Percentiles rank a stretch among this genome's conserved stretches.
phyloP scores from a whole-genome alignment of 2,113 vertebrate genomes.

The Dicaeum eximium region DNA sequence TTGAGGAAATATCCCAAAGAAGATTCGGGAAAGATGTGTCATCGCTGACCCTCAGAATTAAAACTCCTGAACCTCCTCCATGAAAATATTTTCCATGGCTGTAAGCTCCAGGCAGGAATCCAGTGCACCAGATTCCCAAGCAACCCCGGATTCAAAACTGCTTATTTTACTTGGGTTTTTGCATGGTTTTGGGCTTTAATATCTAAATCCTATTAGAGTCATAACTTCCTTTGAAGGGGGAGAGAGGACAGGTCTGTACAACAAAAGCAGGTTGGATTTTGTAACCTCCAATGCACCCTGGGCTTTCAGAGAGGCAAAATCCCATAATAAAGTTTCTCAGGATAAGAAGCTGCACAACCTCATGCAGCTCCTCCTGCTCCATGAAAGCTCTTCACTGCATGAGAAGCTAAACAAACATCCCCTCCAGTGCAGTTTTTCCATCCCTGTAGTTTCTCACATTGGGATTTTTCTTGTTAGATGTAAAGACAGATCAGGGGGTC shows the following conservation, averaged over 20 bases:
- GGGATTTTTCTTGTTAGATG: not conserved
- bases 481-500: not conserved
- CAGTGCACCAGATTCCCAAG: not conserved
- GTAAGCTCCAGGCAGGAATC: not conserved
- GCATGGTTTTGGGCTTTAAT: not conserved
- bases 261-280: conserved; percentile 32
- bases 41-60: not conserved
- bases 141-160: not conserved
- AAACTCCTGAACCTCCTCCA: not conserved
- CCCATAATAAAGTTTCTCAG: not conserved
- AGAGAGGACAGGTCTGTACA: not conserved
- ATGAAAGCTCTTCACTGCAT: not conserved
- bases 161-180: not conserved
- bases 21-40: not conserved
- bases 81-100: not conserved
- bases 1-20: not conserved
- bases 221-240: not conserved
- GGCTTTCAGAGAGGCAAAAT: not conserved
- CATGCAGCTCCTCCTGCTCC: not conserved
- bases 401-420: not conserved
- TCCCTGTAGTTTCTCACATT: not conserved
- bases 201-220: conserved; percentile 58
- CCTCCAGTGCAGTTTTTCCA: not conserved
- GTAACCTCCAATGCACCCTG: not conserved
- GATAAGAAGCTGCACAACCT: not conserved